These are phyloP conservation scores for Enteromius radiatus DNA, from an alignment of 2,797 vertebrate species.

Conservation along the genomic window DNA sequence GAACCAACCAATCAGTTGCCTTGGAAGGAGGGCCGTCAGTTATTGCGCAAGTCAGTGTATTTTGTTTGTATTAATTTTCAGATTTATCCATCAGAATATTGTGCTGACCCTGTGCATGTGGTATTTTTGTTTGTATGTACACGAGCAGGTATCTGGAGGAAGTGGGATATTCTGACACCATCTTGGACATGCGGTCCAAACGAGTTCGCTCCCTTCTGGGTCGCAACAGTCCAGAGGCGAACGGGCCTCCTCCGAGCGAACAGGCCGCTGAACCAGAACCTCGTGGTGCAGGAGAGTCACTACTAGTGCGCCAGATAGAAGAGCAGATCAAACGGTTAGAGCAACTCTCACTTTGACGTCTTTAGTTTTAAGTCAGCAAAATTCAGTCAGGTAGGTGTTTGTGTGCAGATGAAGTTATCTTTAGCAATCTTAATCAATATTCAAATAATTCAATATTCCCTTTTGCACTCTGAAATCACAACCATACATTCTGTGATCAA, in stretches of 20 bases:
- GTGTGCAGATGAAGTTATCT: not conserved
- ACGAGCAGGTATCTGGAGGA: conserved; percentile 87
- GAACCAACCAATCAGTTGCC: conserved; percentile 87
- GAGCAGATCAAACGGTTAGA: conserved; percentile 91
- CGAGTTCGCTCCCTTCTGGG: conserved; percentile 86
- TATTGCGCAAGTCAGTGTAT: conserved; percentile 87
- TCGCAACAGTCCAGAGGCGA: conserved; percentile 84
- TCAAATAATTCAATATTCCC: not conserved
- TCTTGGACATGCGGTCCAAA: conserved; percentile 90
- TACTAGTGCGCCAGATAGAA: conserved; percentile 89
- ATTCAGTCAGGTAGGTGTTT: not conserved
- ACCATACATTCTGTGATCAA: not conserved
- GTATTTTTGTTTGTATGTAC: not conserved
- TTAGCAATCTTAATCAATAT: not conserved
- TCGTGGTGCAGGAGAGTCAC: conserved; percentile 76
- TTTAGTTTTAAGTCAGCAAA: not conserved
- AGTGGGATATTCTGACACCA: conserved; percentile 91
- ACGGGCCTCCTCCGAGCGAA: conserved; percentile 75
- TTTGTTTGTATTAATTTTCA: not conserved
- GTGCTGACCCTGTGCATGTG: not conserved
- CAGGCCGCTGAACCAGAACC: conserved; percentile 72
- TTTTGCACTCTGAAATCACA: not conserved
- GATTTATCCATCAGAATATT: not conserved
- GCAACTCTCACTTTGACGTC: not conserved
- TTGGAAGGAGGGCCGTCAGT: conserved; percentile 91